phyloP scores from a whole-genome alignment of 2,113 vertebrate species.

The Phalacrocorax brasilianus region DNA sequence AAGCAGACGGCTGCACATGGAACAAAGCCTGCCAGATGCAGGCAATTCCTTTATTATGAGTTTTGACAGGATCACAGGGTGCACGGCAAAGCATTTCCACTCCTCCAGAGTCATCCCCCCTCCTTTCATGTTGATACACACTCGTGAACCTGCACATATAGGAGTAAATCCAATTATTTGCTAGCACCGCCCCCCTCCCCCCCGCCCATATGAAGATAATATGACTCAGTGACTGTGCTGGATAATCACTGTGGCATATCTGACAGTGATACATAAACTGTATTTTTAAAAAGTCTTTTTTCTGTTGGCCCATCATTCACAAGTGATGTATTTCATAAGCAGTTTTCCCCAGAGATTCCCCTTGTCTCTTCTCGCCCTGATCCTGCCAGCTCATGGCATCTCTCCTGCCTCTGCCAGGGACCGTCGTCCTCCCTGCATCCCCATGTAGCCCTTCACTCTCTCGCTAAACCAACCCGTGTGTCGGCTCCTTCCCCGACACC shows the following conservation, averaged over 20 bases:
- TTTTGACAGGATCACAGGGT: background rate
- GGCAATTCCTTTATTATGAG: background rate
- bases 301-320: background rate
- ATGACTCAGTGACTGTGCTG: background rate
- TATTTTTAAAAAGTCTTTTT: background rate
- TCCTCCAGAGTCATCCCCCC: background rate
- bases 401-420: background rate
- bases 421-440: fast-evolving
- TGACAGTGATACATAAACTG: background rate
- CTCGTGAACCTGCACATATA: fast-evolving
- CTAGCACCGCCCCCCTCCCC: background rate
- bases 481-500: background rate
- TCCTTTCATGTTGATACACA: background rate
- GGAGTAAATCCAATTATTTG: background rate
- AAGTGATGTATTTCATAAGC: background rate
- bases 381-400: background rate
- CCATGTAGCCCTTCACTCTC: fast-evolving
- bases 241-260: background rate
- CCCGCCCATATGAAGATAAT: background rate
- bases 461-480: fast-evolving
- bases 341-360: background rate
- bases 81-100: background rate
- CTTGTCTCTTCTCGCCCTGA: background rate
- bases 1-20: background rate
- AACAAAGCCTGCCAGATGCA: background rate